A percentile compares a stretch with the other conserved stretches of the same genome.
phyloP scores from a whole-genome alignment of 2,797 vertebrate genomes.

The Threskiornis aethiopicus region DNA sequence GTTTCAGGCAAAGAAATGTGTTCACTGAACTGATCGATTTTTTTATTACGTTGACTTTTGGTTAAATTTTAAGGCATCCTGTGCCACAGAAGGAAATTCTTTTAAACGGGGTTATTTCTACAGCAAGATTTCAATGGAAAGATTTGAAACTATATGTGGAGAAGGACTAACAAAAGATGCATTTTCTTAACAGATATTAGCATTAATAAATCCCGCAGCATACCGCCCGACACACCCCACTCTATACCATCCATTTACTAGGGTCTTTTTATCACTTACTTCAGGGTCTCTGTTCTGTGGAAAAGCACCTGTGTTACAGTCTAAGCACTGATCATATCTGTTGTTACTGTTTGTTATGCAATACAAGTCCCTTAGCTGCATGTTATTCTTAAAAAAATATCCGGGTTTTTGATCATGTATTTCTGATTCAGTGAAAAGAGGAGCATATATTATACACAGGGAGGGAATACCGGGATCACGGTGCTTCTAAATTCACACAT shows the following conservation, averaged over 20 bases:
- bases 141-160: neutral
- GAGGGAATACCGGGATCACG: neutral
- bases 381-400: neutral
- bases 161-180: neutral
- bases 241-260: neutral
- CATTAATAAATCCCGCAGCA: neutral
- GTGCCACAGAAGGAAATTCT: neutral
- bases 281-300: neutral
- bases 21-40: slow-evolving; percentile 38
- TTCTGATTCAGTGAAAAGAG: neutral
- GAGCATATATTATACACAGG: neutral
- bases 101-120: neutral
- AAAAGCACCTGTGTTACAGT: neutral
- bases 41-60: neutral
- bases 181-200: neutral
- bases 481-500: neutral
- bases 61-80: neutral
- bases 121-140: neutral
- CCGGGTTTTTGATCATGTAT: neutral
- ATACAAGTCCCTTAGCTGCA: neutral
- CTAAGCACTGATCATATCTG: neutral
- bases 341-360: neutral
- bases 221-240: neutral
- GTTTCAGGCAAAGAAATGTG: slow-evolving; percentile 18
- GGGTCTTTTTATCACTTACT: neutral